phyloP scores from a whole-genome alignment of 37 sponge, comb jelly and placozoan genomes.

The Theonella swinhoei region DNA sequence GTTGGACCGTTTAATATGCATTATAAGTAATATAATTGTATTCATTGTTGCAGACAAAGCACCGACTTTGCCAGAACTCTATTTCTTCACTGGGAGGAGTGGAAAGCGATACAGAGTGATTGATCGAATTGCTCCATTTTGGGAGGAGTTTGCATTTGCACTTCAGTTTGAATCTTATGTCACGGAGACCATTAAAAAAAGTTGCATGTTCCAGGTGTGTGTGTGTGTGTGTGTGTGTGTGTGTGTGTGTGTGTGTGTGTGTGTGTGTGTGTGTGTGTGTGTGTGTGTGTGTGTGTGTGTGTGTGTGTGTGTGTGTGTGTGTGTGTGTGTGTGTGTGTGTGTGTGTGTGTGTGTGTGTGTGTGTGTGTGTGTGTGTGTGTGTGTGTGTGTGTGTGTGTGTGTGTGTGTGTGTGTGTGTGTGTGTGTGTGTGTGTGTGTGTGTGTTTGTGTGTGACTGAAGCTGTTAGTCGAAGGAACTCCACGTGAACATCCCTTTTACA shows the following conservation, averaged over 20 bases:
- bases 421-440: too few relatives aligned
- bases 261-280: slow-evolving; percentile 37
- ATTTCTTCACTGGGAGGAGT: background rate
- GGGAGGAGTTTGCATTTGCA: background rate
- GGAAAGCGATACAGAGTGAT: background rate
- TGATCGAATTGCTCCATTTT: background rate
- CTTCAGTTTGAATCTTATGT: background rate
- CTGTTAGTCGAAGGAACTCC: too few relatives aligned
- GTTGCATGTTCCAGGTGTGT: background rate
- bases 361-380: slow-evolving; percentile 6
- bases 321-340: slow-evolving; percentile 45
- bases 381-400: slow-evolving; percentile 11
- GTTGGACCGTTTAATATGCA: too few relatives aligned
- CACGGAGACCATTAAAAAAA: background rate
- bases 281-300: slow-evolving; percentile 47
- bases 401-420: too few relatives aligned
- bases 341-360: slow-evolving; percentile 16
- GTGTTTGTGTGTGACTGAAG: too few relatives aligned
- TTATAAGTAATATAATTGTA: background rate
- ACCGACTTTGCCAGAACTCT: background rate
- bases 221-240: slow-evolving; percentile 17
- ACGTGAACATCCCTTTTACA: background rate
- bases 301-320: slow-evolving; percentile 42
- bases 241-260: slow-evolving; percentile 25
- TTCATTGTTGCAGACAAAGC: background rate